A percentile compares a stretch with the other conserved stretches of the same genome.
Evolutionary conservation across 2,888 invertebrate genomes (phyloP).

Genomic region (Temnothorax ravouxi): DNA sequence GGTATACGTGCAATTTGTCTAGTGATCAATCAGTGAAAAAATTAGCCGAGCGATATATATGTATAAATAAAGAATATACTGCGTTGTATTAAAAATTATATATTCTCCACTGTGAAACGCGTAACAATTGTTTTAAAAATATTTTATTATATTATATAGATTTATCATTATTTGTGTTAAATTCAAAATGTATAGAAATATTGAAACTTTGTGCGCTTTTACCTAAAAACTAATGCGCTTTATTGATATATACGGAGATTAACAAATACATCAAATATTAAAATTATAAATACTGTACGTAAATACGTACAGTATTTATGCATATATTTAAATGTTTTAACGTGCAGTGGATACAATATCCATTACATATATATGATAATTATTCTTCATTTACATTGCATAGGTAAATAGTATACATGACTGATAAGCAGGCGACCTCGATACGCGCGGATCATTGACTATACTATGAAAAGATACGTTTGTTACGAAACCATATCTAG

Average conservation of each 20-base stretch:
- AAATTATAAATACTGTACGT: background rate
- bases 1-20: slow-evolving; percentile 27
- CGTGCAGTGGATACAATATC: background rate
- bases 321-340: background rate
- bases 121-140: background rate
- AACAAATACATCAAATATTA: background rate
- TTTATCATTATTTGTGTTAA: background rate
- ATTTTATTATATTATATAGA: background rate
- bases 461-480: background rate
- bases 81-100: background rate
- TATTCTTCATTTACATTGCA: background rate
- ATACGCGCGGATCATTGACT: slow-evolving; percentile 19
- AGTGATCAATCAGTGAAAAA: slow-evolving; percentile 24
- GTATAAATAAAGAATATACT: background rate
- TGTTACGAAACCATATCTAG: slow-evolving; percentile 41
- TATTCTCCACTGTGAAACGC: background rate
- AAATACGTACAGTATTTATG: background rate
- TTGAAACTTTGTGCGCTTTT: background rate
- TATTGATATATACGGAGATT: background rate
- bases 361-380: background rate
- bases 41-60: slow-evolving; percentile 2
- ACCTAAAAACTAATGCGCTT: too few relatives aligned
- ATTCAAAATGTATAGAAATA: background rate
- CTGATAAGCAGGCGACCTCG: slow-evolving; percentile 23
- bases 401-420: background rate